Conservation (phyloP, 2,888 invertebrate species). For the Synergus umbraculus region DNA sequence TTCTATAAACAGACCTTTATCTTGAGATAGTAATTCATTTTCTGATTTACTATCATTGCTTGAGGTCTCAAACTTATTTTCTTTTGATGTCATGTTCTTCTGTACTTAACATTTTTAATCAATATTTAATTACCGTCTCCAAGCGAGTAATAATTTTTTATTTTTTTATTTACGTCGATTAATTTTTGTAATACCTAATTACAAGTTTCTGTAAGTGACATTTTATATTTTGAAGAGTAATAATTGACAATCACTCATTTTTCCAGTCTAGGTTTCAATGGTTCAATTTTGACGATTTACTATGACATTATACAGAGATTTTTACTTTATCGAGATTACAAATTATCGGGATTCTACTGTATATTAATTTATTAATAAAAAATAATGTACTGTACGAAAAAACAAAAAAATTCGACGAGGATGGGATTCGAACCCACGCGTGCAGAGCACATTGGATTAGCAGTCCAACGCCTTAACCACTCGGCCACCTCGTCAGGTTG, state of each 20-base stretch:
- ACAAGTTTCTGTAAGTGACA: neutral
- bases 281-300: too few relatives aligned
- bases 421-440: constrained; percentile 78
- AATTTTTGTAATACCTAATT: neutral
- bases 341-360: too few relatives aligned
- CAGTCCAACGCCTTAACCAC: constrained; percentile 78
- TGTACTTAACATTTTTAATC: neutral
- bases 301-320: too few relatives aligned
- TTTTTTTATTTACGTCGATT: neutral
- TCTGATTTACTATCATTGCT: neutral
- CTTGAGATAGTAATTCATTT: neutral
- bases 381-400: neutral
- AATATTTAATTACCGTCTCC: neutral
- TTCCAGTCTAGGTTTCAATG: too few relatives aligned
- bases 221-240: neutral
- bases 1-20: neutral
- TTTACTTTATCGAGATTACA: too few relatives aligned
- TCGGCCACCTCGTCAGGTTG: constrained; percentile 76
- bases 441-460: constrained; percentile 78
- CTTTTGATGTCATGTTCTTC: neutral
- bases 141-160: neutral
- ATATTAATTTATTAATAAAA: neutral
- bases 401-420: constrained; percentile 72
- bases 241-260: neutral
- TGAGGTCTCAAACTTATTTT: neutral